Evolutionary conservation across 2,113 vertebrate genomes (phyloP).

Genomic region (Andinoacara biseriatus): DNA sequence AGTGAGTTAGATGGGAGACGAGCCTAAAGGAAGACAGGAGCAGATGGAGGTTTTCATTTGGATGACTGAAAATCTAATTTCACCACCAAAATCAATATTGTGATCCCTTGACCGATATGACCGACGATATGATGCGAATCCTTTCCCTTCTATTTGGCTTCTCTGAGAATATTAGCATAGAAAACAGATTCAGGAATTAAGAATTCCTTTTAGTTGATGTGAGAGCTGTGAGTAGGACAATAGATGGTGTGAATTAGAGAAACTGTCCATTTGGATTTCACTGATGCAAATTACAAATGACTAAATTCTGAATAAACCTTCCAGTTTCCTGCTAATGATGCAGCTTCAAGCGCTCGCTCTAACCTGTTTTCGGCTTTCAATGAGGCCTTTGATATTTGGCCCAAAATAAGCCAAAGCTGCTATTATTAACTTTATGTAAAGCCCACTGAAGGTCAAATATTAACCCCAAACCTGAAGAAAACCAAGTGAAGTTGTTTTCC

Average conservation of each 20-base stretch:
- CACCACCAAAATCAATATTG: slow-evolving; percentile 44
- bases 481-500: slow-evolving; percentile 10
- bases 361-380: not conserved
- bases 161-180: slow-evolving; percentile 33
- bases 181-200: slow-evolving; percentile 1
- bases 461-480: slow-evolving; percentile 4
- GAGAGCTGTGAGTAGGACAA: slow-evolving; percentile 23
- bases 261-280: slow-evolving; percentile 34
- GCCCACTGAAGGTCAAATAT: slow-evolving; percentile 2
- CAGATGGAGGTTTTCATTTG: slow-evolving; percentile 50
- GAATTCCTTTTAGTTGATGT: slow-evolving; percentile 20
- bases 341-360: not conserved
- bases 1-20: not conserved
- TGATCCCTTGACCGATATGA: slow-evolving; percentile 25
- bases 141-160: slow-evolving; percentile 18
- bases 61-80: slow-evolving; percentile 55
- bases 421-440: slow-evolving; percentile 16
- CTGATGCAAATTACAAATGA: slow-evolving; percentile 10
- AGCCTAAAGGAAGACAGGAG: not conserved
- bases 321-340: slow-evolving; percentile 47
- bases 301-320: slow-evolving; percentile 10
- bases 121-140: slow-evolving; percentile 21
- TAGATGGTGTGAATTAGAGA: not conserved
- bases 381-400: slow-evolving; percentile 23
- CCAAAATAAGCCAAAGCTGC: not conserved